Conservation (phyloP, 2,113 vertebrate species). For the Oceanites oceanicus region DNA sequence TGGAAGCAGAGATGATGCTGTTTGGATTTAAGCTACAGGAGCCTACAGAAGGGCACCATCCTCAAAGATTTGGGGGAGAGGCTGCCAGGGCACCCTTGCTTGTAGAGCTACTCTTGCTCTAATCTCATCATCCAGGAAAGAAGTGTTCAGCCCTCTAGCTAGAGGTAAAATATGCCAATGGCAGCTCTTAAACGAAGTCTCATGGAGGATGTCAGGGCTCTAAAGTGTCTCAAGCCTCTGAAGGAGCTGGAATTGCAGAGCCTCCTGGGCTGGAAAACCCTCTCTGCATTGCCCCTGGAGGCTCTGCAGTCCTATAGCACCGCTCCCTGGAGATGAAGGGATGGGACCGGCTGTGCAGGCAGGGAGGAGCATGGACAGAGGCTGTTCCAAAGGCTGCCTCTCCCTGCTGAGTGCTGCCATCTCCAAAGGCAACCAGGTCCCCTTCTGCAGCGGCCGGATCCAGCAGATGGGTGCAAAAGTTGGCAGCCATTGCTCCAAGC, state of each 20-base stretch:
- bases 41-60: neutral
- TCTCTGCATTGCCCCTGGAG: neutral
- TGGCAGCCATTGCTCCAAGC: neutral
- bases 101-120: neutral
- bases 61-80: neutral
- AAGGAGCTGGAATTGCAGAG: neutral
- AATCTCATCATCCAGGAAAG: neutral
- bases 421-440: neutral
- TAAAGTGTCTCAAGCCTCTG: too few relatives aligned
- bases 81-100: neutral
- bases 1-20: neutral
- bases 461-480: neutral
- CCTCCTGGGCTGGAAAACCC: neutral
- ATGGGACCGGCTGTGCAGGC: neutral
- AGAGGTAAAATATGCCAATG: neutral
- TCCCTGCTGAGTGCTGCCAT: neutral
- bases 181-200: neutral
- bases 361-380: neutral
- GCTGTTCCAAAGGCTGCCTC: neutral
- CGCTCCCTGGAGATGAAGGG: conserved; percentile 8
- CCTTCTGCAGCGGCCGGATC: neutral
- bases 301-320: conserved; percentile 22
- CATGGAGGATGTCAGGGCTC: neutral
- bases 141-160: neutral
- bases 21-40: neutral